A percentile compares a stretch with the other conserved stretches of the same genome.
phyloP scores from a whole-genome alignment of 2,113 vertebrate genomes.

The Sturnus vulgaris region DNA sequence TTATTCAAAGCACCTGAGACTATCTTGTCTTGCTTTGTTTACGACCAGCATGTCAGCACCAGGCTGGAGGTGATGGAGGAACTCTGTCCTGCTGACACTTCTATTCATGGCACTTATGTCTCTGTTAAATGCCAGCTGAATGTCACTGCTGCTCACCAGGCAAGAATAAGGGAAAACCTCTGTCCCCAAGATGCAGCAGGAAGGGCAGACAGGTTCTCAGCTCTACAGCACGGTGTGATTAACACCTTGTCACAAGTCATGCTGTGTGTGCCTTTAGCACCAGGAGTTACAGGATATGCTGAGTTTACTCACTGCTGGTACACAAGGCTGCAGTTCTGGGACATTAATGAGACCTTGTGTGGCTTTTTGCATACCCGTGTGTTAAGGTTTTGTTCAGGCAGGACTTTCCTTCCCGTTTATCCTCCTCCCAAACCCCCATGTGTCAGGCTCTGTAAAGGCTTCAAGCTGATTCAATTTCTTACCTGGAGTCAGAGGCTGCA shows the following conservation, averaged over 20 bases:
- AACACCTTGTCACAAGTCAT: background rate
- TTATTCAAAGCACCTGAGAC: background rate
- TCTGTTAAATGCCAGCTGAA: background rate
- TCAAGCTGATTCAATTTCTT: background rate
- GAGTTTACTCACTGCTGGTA: background rate
- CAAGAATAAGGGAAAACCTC: background rate
- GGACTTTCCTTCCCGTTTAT: background rate
- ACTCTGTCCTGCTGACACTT: background rate
- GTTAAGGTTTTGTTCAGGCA: rapidly evolving
- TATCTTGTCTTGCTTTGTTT: background rate
- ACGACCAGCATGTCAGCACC: background rate
- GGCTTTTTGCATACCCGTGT: background rate
- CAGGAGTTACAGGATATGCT: background rate
- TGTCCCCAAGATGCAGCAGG: background rate
- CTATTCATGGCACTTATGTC: background rate
- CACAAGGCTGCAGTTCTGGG: background rate
- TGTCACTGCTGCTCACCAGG: background rate
- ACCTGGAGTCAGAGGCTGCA: background rate
- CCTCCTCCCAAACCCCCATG: background rate
- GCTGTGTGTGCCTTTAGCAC: background rate
- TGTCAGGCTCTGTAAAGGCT: background rate
- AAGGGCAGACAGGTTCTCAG: background rate
- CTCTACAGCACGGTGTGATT: background rate
- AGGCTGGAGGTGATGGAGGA: background rate
- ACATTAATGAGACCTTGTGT: background rate